Base-by-base conservation (phyloP, 1,140 invertebrate genomes). In the Zaprionus capensis region DNA sequence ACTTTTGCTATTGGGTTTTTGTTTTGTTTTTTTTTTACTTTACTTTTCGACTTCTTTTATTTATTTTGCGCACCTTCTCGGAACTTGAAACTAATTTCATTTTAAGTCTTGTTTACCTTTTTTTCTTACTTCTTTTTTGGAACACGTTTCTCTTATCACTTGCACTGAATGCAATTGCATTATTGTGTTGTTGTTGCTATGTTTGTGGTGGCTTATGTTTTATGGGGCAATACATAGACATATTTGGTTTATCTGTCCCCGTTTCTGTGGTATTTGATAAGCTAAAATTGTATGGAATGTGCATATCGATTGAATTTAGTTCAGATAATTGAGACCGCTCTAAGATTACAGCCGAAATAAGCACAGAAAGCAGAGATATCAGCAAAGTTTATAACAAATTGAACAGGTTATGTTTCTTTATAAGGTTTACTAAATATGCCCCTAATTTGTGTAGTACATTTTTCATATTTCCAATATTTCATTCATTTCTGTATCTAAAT, bases 161-260 rank as follows among this genome's bases (percentile, higher is more conserved):
- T 71, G 67, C 57, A 65, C 62, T 80, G 63, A 82, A 82, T 86
- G 82, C 79, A 85, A 76, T 72, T 86, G 83, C 83, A 87, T 80
- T 87, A 31, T 28, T 53, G 44, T 63, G 78, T 71, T 64, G 59
- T 65, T 53, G 9, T 53, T 31, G 31, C 6, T 31, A 2, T 34
- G 44, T n/a, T 38, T 61, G 22, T 62, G 31, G 4, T 22, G 56
- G 28, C 28, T 36, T 46, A 46, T 74, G 69, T 73, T 83, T 78
- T 78, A 70, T 76, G 68, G 59, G 49, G 55, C 62, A 73, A 67
- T 80, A 78, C 31, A 31, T 66, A 61, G 38, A 41, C 15, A 6
- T 46, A 46, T 67, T 77, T 41, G 28, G 55, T 76, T 82, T 86
- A 82, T 86, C 83, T 77, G 34, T 49, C 12, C 24, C 5, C 9